Conservation (phyloP, 2,113 vertebrate species). For the Trachemys scripta region DNA sequence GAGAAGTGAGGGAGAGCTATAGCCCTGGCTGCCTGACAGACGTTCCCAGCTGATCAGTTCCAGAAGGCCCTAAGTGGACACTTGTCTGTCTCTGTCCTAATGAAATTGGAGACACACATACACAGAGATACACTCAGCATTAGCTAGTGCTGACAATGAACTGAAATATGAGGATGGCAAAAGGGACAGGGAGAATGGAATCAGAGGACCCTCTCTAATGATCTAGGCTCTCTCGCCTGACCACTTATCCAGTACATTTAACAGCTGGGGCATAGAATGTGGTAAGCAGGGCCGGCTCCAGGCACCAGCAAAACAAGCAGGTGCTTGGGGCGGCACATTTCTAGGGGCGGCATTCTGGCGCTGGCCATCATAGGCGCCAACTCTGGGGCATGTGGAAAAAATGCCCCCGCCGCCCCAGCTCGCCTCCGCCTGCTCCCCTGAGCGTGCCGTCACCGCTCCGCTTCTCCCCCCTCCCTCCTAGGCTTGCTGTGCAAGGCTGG, state of each 20-base stretch:
- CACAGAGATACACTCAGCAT: constrained; percentile 47
- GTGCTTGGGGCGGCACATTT: no score
- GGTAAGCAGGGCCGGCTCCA: neutral
- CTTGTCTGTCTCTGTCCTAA: constrained; percentile 48
- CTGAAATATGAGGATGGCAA: constrained; percentile 57
- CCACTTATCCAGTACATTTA: neutral
- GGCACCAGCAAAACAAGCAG: no score
- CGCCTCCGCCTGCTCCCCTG: no score
- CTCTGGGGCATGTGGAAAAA: no score
- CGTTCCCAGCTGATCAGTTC: constrained; percentile 86
- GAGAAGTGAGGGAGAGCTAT: constrained; percentile 58
- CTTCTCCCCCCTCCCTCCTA: no score
- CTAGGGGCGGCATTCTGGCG: no score
- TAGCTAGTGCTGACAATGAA: constrained; percentile 64
- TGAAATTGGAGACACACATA: constrained; percentile 77
- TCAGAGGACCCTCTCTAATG: accelerated
- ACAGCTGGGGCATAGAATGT: neutral
- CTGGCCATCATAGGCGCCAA: no score
- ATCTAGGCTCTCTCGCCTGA: neutral
- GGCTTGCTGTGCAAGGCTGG: no score
- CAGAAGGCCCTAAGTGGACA: constrained; percentile 54
- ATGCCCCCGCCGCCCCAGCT: no score
- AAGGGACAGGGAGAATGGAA: constrained; percentile 45
- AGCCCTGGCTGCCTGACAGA: constrained; percentile 80
- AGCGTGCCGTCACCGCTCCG: no score